phyloP scores from a whole-genome alignment of 2,113 vertebrate genomes.

The Corythornis vintsioides region DNA sequence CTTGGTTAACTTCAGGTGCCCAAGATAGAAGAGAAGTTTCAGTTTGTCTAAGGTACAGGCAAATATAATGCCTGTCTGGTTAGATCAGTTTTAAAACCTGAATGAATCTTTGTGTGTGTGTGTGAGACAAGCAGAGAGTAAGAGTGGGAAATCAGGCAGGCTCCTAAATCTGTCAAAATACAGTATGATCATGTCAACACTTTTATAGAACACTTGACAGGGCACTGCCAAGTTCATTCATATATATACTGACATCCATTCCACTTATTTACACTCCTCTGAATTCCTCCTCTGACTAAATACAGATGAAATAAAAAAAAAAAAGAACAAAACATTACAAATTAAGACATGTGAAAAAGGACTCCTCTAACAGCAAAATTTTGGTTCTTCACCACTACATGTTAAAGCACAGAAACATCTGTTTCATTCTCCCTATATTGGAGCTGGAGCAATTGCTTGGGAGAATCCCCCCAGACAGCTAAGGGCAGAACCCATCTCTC shows the following conservation, averaged over 20 bases:
- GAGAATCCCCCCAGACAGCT: neutral
- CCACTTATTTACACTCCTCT: neutral
- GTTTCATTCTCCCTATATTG: neutral
- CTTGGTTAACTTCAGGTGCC: neutral
- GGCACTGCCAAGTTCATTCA: neutral
- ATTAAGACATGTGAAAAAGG: accelerated
- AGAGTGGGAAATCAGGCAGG: neutral
- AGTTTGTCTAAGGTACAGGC: neutral
- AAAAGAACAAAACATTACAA: neutral
- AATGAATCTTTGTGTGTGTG: neutral
- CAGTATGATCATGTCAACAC: neutral
- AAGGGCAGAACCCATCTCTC: neutral
- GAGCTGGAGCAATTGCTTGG: neutral
- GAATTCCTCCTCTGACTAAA: neutral
- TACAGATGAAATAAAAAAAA: neutral
- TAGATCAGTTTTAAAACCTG: neutral
- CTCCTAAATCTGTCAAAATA: neutral
- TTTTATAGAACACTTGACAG: neutral
- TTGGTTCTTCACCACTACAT: neutral
- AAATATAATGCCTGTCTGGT: neutral
- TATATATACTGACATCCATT: neutral
- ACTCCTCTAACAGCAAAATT: neutral
- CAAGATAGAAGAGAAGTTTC: neutral
- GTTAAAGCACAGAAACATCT: neutral
- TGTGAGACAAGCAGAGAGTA: neutral